phyloP scores from a whole-genome alignment of 1,140 invertebrate genomes.

The Piezodorus guildinii region DNA sequence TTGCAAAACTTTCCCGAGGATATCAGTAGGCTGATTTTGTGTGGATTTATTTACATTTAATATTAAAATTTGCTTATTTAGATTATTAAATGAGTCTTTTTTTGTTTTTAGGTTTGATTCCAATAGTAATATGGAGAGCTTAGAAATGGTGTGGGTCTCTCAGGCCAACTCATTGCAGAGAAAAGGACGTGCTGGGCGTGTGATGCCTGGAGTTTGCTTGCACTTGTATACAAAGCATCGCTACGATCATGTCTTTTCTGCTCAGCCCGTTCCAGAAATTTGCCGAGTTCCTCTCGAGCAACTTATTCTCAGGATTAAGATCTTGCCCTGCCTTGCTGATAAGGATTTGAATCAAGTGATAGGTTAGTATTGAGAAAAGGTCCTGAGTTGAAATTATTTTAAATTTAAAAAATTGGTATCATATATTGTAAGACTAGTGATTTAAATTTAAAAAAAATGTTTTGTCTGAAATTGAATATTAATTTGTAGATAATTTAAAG shows the following conservation, averaged over 20 bases:
- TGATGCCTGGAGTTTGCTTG: constrained; percentile 72
- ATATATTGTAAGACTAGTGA: no score
- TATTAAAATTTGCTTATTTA: no score
- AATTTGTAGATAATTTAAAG: no score
- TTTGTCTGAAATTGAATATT: no score
- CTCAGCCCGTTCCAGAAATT: constrained; percentile 72
- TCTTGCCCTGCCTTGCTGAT: constrained; percentile 55
- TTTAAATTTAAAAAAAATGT: no score
- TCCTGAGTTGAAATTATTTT: no score
- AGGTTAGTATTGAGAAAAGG: constrained; percentile 31
- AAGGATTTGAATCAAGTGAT: constrained; percentile 53
- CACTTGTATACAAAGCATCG: constrained; percentile 62
- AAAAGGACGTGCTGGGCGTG: constrained; percentile 76
- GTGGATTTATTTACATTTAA: no score
- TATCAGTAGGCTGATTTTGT: no score
- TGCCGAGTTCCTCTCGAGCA: constrained; percentile 75
- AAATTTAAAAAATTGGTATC: no score
- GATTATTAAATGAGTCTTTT: neutral
- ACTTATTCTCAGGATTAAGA: constrained; percentile 76
- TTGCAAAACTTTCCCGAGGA: no score
- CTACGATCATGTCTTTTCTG: constrained; percentile 46
- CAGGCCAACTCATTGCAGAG: constrained; percentile 67
- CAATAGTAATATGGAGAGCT: constrained; percentile 71
- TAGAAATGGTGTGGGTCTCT: constrained; percentile 69
- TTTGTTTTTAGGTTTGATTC: constrained; percentile 63